Percentiles rank a stretch among this genome's conserved stretches.
phyloP scores from a whole-genome alignment of 2,888 invertebrate species.

The Scaptomyza caliginosa region DNA sequence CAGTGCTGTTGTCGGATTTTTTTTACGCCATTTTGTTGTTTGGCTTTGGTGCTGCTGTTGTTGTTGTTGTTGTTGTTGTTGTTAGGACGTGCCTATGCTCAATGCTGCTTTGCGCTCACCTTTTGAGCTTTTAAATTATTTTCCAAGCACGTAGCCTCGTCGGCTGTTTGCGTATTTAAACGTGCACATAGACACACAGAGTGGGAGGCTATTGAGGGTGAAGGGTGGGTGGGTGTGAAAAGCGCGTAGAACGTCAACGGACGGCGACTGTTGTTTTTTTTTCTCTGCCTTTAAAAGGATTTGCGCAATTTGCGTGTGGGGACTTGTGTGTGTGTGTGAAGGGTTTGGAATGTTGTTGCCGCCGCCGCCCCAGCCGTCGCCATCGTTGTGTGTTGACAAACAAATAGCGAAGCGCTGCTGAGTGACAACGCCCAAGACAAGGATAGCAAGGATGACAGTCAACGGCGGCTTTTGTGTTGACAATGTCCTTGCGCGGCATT shows the following conservation, averaged over 20 bases:
- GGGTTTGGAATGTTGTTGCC: constrained; percentile 48
- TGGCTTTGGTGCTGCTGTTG: constrained; percentile 26
- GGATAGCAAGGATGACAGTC: constrained; percentile 35
- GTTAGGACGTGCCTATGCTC: constrained; percentile 71
- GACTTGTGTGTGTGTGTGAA: constrained; percentile 36
- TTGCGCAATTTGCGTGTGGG: constrained; percentile 75
- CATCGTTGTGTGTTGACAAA: constrained; percentile 69
- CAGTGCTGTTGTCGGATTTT: constrained; percentile 45
- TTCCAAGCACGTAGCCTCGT: constrained; percentile 79
- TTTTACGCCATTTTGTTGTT: constrained; percentile 72
- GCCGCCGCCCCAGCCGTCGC: constrained; percentile 8
- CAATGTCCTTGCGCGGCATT: constrained; percentile 74
- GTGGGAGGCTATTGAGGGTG: background rate
- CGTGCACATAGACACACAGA: constrained; percentile 43
- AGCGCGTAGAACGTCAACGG: constrained; percentile 50
- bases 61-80: constrained; percentile 19
- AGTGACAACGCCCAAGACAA: constrained; percentile 73
- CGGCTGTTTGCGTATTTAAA: constrained; percentile 78
- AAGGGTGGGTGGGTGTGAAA: constrained; percentile 18
- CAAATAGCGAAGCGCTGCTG: constrained; percentile 72
- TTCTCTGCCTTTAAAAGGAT: constrained; percentile 80
- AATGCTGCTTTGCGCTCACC: constrained; percentile 64
- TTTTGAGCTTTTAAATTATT: constrained; percentile 82
- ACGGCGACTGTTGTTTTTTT: constrained; percentile 40
- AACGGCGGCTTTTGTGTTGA: constrained; percentile 65